These are phyloP conservation scores for Pristionchus pacificus DNA, from an alignment of 1,140 invertebrate species.

Conservation along the genomic window DNA sequence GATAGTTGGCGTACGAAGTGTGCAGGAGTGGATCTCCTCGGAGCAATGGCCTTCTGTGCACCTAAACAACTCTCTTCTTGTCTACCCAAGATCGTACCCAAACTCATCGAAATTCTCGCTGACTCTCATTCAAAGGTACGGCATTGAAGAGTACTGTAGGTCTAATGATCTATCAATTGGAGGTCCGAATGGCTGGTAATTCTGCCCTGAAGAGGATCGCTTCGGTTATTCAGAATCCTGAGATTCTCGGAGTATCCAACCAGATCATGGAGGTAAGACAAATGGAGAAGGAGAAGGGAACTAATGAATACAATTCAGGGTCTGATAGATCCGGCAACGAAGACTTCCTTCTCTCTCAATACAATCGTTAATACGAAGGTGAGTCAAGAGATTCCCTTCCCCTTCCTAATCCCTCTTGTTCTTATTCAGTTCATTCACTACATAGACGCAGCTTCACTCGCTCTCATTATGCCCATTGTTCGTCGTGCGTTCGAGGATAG, in stretches of 20 bases:
- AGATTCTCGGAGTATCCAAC: conserved; percentile 83
- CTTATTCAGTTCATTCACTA: conserved; percentile 85
- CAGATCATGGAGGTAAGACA: conserved; percentile 70
- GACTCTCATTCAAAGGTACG: conserved; percentile 68
- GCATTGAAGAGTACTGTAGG: too few species aligned
- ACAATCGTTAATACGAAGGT: conserved; percentile 1
- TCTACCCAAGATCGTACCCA: conserved; percentile 94
- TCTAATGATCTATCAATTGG: not conserved
- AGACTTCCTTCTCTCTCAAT: conserved; percentile 75
- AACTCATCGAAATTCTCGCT: conserved; percentile 89
- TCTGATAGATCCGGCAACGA: conserved; percentile 90
- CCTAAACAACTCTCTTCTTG: conserved; percentile 96
- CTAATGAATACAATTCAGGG: conserved; percentile 63
- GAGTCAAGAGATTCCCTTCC: too few species aligned
- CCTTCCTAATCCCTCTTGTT: too few species aligned
- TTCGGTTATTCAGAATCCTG: conserved; percentile 88
- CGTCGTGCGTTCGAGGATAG: conserved; percentile 92
- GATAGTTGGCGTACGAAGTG: conserved; percentile 98
- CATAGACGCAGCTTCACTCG: conserved; percentile 94
- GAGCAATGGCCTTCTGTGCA: conserved; percentile 83
- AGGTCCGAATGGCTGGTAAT: conserved; percentile 73
- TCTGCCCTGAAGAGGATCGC: conserved; percentile 93
- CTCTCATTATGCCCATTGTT: conserved; percentile 97
- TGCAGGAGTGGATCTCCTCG: conserved; percentile 81
- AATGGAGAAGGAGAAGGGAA: not conserved